Conservation (phyloP, 2,113 vertebrate genomes). For the Prolemur simus region DNA sequence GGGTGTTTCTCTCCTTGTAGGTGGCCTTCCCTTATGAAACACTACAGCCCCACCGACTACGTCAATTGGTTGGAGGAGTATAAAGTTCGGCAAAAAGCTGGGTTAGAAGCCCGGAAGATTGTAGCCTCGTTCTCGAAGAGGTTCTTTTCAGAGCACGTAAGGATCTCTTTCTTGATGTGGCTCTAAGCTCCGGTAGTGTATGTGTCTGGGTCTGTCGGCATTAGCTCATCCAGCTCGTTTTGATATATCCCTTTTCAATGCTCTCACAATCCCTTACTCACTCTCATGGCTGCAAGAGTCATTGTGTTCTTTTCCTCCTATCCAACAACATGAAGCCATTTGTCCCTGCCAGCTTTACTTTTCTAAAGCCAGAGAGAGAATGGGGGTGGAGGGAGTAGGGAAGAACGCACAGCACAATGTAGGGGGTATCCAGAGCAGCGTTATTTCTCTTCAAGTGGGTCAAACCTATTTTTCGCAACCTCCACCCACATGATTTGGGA, state of each 20-base stretch:
- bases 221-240: constrained; percentile 37
- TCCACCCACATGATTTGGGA: background rate
- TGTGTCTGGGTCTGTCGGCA: background rate
- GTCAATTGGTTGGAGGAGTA: constrained; percentile 96
- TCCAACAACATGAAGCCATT: constrained; percentile 58
- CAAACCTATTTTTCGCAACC: background rate
- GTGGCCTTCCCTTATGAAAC: constrained; percentile 95
- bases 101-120: constrained; percentile 91
- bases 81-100: constrained; percentile 92
- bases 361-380: constrained; percentile 48
- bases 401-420: background rate
- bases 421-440: background rate
- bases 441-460: background rate
- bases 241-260: background rate
- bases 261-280: constrained; percentile 37
- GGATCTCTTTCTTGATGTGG: constrained; percentile 67
- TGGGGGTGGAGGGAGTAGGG: background rate
- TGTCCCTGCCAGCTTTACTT: constrained; percentile 68
- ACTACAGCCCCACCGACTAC: constrained; percentile 91
- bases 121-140: constrained; percentile 96
- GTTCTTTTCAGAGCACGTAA: constrained; percentile 97
- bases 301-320: constrained; percentile 53
- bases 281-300: constrained; percentile 31
- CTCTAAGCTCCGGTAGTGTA: background rate
- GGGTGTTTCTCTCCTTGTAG: constrained; percentile 79